Conservation (phyloP, 1,140 invertebrate species). For the Drosophila ohnishii region DNA sequence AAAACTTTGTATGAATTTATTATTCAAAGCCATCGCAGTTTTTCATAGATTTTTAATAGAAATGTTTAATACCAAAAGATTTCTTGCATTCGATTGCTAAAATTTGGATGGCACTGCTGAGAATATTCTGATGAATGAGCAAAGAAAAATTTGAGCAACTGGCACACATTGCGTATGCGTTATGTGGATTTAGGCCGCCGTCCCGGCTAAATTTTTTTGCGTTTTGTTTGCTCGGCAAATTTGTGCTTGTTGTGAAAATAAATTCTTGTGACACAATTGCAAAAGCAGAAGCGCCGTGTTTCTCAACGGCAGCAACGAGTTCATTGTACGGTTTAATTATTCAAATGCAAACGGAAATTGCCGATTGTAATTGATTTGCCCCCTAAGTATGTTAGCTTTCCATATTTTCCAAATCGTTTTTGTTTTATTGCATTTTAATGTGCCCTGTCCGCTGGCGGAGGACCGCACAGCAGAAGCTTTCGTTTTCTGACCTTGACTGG, state of each 20-base stretch:
- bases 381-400: neutral
- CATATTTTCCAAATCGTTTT: constrained; percentile 16
- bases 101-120: neutral
- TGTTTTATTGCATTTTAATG: constrained; percentile 60
- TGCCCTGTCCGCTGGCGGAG: constrained; percentile 6
- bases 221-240: constrained; percentile 37
- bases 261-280: constrained; percentile 72
- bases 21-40: neutral
- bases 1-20: neutral
- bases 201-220: constrained; percentile 30
- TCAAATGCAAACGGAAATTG: constrained; percentile 26
- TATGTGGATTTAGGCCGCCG: constrained; percentile 35
- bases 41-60: neutral
- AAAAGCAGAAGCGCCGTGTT: constrained; percentile 7
- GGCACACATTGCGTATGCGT: constrained; percentile 69
- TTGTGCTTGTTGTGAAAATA: constrained; percentile 70
- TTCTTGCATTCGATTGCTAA: neutral
- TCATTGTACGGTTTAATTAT: constrained; percentile 55
- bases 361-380: constrained; percentile 35
- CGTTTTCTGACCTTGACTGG: constrained; percentile 64
- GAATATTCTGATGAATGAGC: constrained; percentile 31
- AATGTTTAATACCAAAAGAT: neutral
- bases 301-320: constrained; percentile 19
- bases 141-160: constrained; percentile 27
- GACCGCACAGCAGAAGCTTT: constrained; percentile 36